phyloP scores from a whole-genome alignment of 2,113 vertebrate species.

The Mugil cephalus region DNA sequence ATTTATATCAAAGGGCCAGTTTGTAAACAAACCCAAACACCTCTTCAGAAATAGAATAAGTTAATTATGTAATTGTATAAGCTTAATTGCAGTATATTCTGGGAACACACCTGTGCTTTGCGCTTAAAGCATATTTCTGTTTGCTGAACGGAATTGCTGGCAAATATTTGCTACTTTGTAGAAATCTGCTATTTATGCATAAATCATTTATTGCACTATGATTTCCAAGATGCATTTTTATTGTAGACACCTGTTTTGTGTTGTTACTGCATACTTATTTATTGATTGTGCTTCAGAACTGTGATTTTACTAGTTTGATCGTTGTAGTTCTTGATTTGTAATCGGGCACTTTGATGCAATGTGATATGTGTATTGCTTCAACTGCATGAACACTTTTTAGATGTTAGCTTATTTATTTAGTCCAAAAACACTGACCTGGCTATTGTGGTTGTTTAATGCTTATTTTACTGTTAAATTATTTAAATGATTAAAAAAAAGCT shows the following conservation, averaged over 20 bases:
- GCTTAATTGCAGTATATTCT: constrained; percentile 90
- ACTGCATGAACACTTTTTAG: constrained; percentile 81
- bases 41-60: constrained; percentile 28
- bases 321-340: constrained; percentile 92
- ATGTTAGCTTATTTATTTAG: constrained; percentile 73
- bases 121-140: constrained; percentile 11
- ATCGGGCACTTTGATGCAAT: constrained; percentile 94
- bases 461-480: constrained; percentile 55
- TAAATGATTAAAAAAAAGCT: constrained; percentile 27
- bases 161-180: constrained; percentile 88
- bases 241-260: constrained; percentile 91
- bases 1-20: constrained; percentile 82
- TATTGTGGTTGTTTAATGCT: constrained; percentile 73
- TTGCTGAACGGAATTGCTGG: constrained; percentile 73
- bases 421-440: constrained; percentile 63
- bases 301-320: constrained; percentile 91
- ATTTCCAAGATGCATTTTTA: constrained; percentile 93
- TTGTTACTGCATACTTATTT: constrained; percentile 94
- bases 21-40: constrained; percentile 41
- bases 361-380: constrained; percentile 80
- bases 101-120: constrained; percentile 88
- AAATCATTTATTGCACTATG: constrained; percentile 98
- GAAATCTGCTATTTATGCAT: constrained; percentile 97
- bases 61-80: constrained; percentile 46
- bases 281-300: constrained; percentile 92